Percentiles rank a stretch among this genome's conserved stretches.
Evolutionary conservation across 2,888 invertebrate genomes (phyloP).

Genomic region (Polymixis flavicincta): DNA sequence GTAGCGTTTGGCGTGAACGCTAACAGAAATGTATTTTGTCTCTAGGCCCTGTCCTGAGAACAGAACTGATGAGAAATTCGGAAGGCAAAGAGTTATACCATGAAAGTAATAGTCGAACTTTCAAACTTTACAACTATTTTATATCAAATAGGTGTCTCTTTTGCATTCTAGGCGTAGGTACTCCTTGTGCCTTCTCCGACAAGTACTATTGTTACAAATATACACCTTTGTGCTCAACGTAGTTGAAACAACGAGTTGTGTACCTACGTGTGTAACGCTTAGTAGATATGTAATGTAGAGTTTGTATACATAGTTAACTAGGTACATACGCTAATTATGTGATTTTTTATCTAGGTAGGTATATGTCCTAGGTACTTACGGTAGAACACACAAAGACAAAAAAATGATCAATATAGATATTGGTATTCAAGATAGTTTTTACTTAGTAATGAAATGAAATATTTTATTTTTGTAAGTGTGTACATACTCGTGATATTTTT

Average conservation of each 20-base stretch:
- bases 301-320: neutral
- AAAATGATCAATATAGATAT: neutral
- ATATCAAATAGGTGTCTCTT: neutral
- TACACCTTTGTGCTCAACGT: constrained; percentile 1
- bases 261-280: neutral
- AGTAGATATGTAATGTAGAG: no score
- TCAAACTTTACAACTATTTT: neutral
- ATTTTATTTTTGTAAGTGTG: no score
- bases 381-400: neutral
- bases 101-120: neutral
- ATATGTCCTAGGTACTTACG: neutral
- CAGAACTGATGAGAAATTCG: neutral
- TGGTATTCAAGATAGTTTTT: neutral
- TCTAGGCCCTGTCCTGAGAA: no score
- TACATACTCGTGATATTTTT: no score
- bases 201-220: constrained; percentile 33
- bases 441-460: neutral
- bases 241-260: constrained; percentile 39
- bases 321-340: no score
- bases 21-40: no score
- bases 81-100: neutral
- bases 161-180: neutral
- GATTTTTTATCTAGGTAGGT: neutral
- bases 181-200: constrained; percentile 15
- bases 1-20: no score